phyloP scores from a whole-genome alignment of 2,797 vertebrate species.

The Pipistrellus kuhlii region DNA sequence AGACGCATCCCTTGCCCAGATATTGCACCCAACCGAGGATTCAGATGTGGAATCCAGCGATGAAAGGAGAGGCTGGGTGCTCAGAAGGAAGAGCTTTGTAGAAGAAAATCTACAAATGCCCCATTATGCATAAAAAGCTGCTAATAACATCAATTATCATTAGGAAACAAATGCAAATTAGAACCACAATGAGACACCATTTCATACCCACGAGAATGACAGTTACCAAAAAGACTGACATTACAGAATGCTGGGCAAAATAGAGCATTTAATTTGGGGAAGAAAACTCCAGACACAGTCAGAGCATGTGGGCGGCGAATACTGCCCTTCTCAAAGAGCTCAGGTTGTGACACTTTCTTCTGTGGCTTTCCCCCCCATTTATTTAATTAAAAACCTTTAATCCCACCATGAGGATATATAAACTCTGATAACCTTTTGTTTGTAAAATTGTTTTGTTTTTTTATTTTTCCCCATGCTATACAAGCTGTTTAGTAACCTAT shows the following conservation, averaged over 20 bases:
- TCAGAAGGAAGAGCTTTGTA: background rate
- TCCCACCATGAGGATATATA: background rate
- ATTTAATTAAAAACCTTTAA: background rate
- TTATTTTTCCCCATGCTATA: background rate
- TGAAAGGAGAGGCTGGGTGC: background rate
- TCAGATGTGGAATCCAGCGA: background rate
- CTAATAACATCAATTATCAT: background rate
- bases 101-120: background rate
- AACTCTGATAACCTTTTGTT: constrained; percentile 37
- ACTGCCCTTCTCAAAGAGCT: background rate
- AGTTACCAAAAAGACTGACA: background rate
- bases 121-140: background rate
- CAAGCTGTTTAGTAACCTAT: background rate
- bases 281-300: background rate
- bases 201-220: background rate
- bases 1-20: background rate
- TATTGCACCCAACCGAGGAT: background rate
- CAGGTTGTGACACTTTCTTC: background rate
- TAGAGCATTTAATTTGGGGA: background rate
- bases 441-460: background rate
- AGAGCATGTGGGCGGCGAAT: background rate
- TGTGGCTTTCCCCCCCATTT: background rate
- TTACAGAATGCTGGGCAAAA: background rate
- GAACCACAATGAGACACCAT: background rate
- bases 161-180: constrained; percentile 4